phyloP scores from a whole-genome alignment of 1,140 invertebrate species.

The Drosophila navojoa region DNA sequence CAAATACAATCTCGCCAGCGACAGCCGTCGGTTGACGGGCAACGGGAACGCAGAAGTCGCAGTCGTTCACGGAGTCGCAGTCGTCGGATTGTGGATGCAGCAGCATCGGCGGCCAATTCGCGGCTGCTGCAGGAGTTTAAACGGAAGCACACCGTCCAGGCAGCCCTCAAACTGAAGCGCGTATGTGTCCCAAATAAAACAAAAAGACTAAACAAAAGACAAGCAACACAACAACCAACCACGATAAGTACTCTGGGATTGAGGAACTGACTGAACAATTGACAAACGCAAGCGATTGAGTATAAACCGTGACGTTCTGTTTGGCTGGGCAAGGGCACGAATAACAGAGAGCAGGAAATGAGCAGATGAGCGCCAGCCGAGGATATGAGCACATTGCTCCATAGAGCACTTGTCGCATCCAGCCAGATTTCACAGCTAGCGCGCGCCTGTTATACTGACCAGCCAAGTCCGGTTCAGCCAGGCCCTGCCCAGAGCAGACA shows the following conservation, averaged over 20 bases:
- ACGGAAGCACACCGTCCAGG: conserved; percentile 74
- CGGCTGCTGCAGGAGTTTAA: conserved; percentile 77
- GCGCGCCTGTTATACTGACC: not conserved
- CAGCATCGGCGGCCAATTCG: conserved; percentile 66
- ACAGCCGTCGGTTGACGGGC: not conserved
- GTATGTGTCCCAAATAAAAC: conserved; percentile 68
- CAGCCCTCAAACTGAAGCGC: conserved; percentile 82
- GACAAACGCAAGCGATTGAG: conserved; percentile 25
- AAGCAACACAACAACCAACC: conserved; percentile 31
- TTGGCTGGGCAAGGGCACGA: conserved; percentile 28
- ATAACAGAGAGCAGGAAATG: conserved; percentile 27
- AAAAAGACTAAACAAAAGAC: not conserved
- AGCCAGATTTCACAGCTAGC: conserved; percentile 23
- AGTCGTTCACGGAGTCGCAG: conserved; percentile 67
- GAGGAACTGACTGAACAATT: conserved; percentile 35
- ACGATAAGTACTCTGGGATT: conserved; percentile 41
- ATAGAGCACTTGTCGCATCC: conserved; percentile 12
- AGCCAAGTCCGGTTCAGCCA: conserved; percentile 6
- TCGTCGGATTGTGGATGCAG: conserved; percentile 62
- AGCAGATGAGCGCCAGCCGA: conserved; percentile 7
- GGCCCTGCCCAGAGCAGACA: conserved; percentile 11
- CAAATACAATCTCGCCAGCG: conserved; percentile 55
- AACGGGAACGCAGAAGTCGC: conserved; percentile 43
- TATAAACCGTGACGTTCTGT: conserved; percentile 5
- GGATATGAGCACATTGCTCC: conserved; percentile 48